Percentiles rank a stretch among this genome's conserved stretches.
phyloP scores from a whole-genome alignment of 2,113 vertebrate species.

The Hippolais icterina region DNA sequence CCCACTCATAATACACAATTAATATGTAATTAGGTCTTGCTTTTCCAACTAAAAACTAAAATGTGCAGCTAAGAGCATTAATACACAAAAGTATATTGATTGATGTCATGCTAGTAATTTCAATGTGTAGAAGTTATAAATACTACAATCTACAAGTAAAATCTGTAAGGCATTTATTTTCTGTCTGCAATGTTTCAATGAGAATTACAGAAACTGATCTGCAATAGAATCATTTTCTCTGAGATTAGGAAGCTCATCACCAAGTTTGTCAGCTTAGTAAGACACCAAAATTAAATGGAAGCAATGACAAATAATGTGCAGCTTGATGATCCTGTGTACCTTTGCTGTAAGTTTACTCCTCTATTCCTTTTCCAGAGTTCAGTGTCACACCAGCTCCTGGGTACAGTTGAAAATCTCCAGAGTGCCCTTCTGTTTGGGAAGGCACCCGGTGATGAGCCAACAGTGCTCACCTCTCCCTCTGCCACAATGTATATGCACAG shows the following conservation, averaged over 20 bases:
- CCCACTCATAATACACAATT: not conserved
- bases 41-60: not conserved
- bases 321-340: not conserved
- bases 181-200: not conserved
- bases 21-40: not conserved
- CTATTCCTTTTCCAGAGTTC: constrained; percentile 34
- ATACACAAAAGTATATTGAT: not conserved
- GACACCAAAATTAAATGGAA: not conserved
- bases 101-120: not conserved
- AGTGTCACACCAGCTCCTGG: constrained; percentile 74
- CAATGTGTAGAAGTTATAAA: not conserved
- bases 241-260: not conserved
- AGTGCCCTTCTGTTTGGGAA: constrained; percentile 82
- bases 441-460: constrained; percentile 72
- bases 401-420: constrained; percentile 81
- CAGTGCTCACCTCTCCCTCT: constrained; percentile 74
- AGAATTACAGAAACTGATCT: not conserved
- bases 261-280: not conserved
- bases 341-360: not conserved
- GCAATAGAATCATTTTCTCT: not conserved
- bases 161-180: not conserved
- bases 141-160: not conserved
- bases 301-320: not conserved
- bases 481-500: constrained; percentile 88
- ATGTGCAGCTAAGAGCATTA: not conserved